These are phyloP conservation scores for Phortica okadai DNA, from an alignment of 2,888 invertebrate species.

Conservation along the genomic window DNA sequence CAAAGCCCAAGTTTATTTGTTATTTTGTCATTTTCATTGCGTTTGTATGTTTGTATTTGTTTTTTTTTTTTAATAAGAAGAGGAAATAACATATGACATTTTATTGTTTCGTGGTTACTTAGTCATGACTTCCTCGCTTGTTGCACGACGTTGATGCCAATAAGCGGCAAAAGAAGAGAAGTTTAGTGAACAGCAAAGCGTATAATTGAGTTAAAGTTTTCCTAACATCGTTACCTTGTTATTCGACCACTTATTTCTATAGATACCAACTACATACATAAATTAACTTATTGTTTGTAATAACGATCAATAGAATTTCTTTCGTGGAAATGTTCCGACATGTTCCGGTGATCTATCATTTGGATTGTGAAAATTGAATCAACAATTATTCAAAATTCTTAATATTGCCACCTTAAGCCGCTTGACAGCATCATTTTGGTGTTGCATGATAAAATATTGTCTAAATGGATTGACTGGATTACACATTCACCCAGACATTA, in stretches of 20 bases:
- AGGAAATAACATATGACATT: constrained; percentile 26
- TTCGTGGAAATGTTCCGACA: not conserved
- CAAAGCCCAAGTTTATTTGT: constrained; percentile 46
- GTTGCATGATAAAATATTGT: too few species aligned
- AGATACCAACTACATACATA: not conserved
- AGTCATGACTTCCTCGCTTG: constrained; percentile 63
- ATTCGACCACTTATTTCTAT: not conserved
- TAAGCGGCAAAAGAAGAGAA: not conserved
- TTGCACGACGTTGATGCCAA: not conserved
- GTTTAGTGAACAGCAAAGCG: constrained; percentile 28
- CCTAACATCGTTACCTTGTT: not conserved
- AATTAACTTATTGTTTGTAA: not conserved
- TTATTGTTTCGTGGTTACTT: constrained; percentile 39
- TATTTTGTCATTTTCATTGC: constrained; percentile 49
- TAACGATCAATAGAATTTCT: not conserved
- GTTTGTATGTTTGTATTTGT: constrained; percentile 7
- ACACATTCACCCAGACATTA: too few species aligned
- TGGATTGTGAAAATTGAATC: not conserved
- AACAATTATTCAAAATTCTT: too few species aligned
- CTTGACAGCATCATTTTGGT: too few species aligned
- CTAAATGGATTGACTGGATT: too few species aligned
- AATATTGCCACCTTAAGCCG: too few species aligned
- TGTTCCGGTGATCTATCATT: not conserved
- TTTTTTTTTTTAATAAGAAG: constrained; percentile 39
- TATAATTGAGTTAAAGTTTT: constrained; percentile 32